Evolutionary conservation across 2,113 vertebrate genomes (phyloP).

Genomic region (Lagopus leucura): DNA sequence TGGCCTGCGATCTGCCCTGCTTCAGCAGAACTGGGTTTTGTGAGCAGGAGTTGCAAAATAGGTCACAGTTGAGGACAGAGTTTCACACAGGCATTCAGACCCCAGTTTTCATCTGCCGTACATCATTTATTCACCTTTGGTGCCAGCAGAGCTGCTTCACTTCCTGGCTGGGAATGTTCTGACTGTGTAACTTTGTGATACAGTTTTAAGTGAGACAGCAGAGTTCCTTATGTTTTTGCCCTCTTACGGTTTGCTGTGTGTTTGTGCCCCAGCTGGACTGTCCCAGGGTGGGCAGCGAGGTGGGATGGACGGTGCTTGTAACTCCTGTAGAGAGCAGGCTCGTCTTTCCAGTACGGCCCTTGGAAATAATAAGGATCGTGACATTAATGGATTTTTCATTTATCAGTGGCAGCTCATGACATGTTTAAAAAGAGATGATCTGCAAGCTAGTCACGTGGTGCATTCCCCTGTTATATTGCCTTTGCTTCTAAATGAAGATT

Average conservation of each 20-base stretch:
- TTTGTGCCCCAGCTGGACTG: slow-evolving; percentile 45
- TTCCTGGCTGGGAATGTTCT: neutral
- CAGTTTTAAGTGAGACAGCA: neutral
- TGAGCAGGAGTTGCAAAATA: neutral
- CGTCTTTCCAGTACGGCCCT: slow-evolving; percentile 1
- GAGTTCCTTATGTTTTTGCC: neutral
- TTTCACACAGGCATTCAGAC: fast-evolving
- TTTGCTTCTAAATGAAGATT: slow-evolving; percentile 32
- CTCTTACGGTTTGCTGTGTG: too few relatives aligned
- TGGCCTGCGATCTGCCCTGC: neutral
- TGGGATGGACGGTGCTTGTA: slow-evolving; percentile 65
- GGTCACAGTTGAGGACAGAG: fast-evolving
- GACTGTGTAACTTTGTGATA: neutral
- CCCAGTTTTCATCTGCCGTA: neutral
- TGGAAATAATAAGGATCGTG: slow-evolving; percentile 25
- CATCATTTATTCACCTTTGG: neutral
- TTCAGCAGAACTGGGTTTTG: neutral
- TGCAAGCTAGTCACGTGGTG: neutral
- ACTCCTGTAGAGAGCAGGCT: neutral
- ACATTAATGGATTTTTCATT: slow-evolving; percentile 34
- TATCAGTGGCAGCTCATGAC: slow-evolving; percentile 18
- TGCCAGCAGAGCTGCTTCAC: neutral
- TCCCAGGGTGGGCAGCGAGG: slow-evolving; percentile 46
- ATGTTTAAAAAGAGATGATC: slow-evolving; percentile 1
- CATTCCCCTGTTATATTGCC: neutral